Percentiles rank a stretch among this genome's conserved stretches.
phyloP scores from a whole-genome alignment of 2,797 vertebrate species.

The Limosa lapponica region DNA sequence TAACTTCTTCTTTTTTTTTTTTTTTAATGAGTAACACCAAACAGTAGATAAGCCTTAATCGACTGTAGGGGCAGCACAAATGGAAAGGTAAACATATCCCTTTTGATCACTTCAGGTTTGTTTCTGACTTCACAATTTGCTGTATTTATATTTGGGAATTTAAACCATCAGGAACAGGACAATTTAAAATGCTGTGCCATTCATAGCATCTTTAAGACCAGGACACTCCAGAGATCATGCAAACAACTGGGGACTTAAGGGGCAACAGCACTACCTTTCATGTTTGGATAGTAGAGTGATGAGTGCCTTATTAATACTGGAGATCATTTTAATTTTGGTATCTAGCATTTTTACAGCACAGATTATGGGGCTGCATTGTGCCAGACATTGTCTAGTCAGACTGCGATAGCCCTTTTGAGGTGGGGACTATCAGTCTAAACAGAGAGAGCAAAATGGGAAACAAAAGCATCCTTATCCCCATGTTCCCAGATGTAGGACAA shows the following conservation, averaged over 20 bases:
- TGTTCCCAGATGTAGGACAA: background rate
- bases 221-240: background rate
- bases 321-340: background rate
- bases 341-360: background rate
- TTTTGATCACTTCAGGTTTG: background rate
- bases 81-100: slow-evolving; percentile 59
- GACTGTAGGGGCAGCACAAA: slow-evolving; percentile 46
- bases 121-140: background rate
- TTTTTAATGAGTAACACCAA: background rate
- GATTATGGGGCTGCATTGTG: background rate
- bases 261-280: background rate
- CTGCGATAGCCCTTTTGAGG: background rate
- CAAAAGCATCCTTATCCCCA: background rate
- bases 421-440: background rate
- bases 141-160: background rate
- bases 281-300: background rate
- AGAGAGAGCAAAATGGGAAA: background rate
- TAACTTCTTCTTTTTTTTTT: background rate
- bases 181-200: background rate
- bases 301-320: background rate
- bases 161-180: background rate
- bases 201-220: background rate
- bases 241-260: background rate
- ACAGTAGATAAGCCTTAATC: slow-evolving; percentile 60
- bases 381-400: background rate